These are phyloP conservation scores for Diarsia dahlii DNA, from an alignment of 2,888 invertebrate species.

Conservation along the genomic window DNA sequence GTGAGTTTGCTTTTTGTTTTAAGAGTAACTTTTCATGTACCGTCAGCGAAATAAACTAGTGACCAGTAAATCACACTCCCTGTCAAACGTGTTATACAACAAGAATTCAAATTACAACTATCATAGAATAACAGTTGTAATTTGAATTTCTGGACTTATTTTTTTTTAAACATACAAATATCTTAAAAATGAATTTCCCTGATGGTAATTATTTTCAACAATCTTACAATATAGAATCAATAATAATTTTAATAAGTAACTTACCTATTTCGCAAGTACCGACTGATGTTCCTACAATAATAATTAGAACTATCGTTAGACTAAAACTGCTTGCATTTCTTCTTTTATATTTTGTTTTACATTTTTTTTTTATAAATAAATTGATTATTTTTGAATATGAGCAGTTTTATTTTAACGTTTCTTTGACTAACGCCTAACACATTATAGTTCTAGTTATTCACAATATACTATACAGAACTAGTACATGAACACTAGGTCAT, in stretches of 20 bases:
- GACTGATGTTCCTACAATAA: constrained; percentile 23
- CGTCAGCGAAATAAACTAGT: neutral
- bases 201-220: neutral
- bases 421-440: constrained; percentile 19
- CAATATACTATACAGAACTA: neutral
- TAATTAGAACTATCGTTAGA: constrained; percentile 36
- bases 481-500: too few relatives aligned
- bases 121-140: neutral
- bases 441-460: neutral
- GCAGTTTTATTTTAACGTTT: constrained; percentile 80
- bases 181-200: neutral
- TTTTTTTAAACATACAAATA: neutral
- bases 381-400: constrained; percentile 52
- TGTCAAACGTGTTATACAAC: neutral
- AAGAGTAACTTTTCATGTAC: too few relatives aligned
- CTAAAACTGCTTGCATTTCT: constrained; percentile 76
- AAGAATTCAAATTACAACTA: neutral
- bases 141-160: neutral
- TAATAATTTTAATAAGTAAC: neutral
- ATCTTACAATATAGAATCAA: neutral
- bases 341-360: constrained; percentile 36
- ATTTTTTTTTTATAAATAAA: constrained; percentile 57
- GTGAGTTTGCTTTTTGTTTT: too few relatives aligned
- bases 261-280: neutral
- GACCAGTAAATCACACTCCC: neutral